phyloP scores from a whole-genome alignment of 2,113 vertebrate species.

The Mesembrinibis cayennensis region DNA sequence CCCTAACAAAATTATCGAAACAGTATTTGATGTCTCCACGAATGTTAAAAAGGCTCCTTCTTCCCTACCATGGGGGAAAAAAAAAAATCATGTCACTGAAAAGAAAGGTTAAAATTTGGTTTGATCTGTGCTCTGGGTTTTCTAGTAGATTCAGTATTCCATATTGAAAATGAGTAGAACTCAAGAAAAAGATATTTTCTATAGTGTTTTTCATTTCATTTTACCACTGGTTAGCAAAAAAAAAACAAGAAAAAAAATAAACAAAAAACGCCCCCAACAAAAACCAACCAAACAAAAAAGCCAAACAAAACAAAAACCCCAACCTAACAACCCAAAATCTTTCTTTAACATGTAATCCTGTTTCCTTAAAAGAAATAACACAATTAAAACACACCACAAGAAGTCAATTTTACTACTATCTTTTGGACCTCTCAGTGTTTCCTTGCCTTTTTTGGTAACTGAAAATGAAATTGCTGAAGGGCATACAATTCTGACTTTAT shows the following conservation, averaged over 20 bases:
- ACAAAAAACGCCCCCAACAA: background rate
- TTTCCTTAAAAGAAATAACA: background rate
- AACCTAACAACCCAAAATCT: background rate
- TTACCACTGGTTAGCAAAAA: background rate
- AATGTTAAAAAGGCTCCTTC: background rate
- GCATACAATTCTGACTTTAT: background rate
- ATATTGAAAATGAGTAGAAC: background rate
- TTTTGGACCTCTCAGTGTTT: background rate
- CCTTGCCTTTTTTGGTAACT: background rate
- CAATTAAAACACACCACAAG: background rate
- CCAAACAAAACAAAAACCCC: too few species aligned
- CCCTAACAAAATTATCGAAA: background rate
- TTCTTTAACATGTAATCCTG: background rate
- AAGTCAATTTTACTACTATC: background rate
- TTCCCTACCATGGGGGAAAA: too few species aligned
- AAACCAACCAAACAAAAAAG: background rate
- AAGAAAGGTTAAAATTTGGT: background rate
- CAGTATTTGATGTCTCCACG: background rate
- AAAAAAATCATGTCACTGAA: background rate
- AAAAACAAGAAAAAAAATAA: background rate
- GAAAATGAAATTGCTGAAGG: background rate
- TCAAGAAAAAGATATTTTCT: background rate
- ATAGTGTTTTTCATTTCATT: background rate
- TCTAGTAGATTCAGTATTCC: background rate
- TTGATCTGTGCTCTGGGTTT: background rate